phyloP scores from a whole-genome alignment of 2,888 invertebrate species.

The Chironomus tentans region DNA sequence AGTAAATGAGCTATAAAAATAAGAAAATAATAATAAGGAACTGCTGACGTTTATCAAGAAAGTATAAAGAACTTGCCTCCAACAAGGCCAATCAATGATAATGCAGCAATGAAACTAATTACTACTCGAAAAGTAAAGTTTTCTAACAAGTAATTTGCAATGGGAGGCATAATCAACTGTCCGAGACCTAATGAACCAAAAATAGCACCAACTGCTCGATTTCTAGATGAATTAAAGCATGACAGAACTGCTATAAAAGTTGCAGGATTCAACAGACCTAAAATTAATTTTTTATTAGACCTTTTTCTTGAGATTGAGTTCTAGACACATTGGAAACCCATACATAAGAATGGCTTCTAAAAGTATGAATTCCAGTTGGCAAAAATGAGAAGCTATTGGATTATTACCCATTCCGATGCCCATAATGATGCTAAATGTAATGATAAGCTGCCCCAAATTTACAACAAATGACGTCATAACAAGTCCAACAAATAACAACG shows the following conservation, averaged over 20 bases:
- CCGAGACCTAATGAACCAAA: constrained; percentile 7
- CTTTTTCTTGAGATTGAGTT: too few relatives aligned
- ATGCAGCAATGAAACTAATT: neutral
- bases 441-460: neutral
- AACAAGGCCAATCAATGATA: neutral
- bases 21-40: neutral
- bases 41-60: neutral
- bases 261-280: constrained; percentile 9
- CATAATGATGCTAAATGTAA: neutral
- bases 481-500: neutral
- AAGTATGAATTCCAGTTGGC: too few relatives aligned
- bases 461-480: neutral
- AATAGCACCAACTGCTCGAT: neutral
- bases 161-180: neutral
- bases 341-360: too few relatives aligned
- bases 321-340: too few relatives aligned
- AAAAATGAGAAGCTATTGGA: too few relatives aligned
- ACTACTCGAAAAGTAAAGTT: neutral
- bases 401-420: neutral
- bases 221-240: constrained; percentile 9
- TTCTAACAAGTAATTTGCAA: neutral
- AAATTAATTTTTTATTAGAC: neutral
- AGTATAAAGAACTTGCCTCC: neutral
- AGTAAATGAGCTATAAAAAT: neutral
- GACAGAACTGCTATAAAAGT: constrained; percentile 7